phyloP scores from a whole-genome alignment of 2,113 vertebrate genomes.

The Platysternon megacephalum region DNA sequence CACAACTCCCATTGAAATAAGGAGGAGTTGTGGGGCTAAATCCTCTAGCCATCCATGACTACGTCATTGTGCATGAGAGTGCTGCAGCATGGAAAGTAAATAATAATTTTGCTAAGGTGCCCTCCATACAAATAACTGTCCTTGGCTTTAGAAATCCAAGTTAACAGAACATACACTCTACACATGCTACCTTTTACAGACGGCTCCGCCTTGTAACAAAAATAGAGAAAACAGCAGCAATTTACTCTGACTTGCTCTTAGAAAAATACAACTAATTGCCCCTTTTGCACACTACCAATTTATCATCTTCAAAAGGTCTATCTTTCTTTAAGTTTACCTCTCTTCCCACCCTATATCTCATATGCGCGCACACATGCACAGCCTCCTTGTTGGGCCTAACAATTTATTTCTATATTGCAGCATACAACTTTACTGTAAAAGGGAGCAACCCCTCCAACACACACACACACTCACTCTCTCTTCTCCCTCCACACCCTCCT shows the following conservation, averaged over 20 bases:
- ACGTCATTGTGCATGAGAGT: background rate
- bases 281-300: constrained; percentile 59
- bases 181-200: constrained; percentile 45
- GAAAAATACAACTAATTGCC: constrained; percentile 70
- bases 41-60: background rate
- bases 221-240: constrained; percentile 66
- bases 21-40: background rate
- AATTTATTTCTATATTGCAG: constrained; percentile 46
- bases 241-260: constrained; percentile 66
- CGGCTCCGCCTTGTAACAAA: constrained; percentile 52
- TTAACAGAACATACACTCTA: constrained; percentile 41
- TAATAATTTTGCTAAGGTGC: background rate
- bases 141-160: constrained; percentile 51
- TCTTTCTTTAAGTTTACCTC: constrained; percentile 66
- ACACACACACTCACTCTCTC: background rate
- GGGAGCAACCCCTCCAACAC: too few species aligned
- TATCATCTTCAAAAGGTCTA: constrained; percentile 57
- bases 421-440: background rate
- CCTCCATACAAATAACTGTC: constrained; percentile 4
- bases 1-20: background rate
- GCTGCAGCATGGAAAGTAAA: background rate
- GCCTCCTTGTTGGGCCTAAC: constrained; percentile 30
- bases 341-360: constrained; percentile 40
- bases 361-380: background rate
- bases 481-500: background rate